Percentiles rank a stretch among this genome's conserved stretches.
These are phyloP conservation scores for Lampris megalopsis DNA, from an alignment of 2,113 vertebrate genomes.

Conservation along the genomic window DNA sequence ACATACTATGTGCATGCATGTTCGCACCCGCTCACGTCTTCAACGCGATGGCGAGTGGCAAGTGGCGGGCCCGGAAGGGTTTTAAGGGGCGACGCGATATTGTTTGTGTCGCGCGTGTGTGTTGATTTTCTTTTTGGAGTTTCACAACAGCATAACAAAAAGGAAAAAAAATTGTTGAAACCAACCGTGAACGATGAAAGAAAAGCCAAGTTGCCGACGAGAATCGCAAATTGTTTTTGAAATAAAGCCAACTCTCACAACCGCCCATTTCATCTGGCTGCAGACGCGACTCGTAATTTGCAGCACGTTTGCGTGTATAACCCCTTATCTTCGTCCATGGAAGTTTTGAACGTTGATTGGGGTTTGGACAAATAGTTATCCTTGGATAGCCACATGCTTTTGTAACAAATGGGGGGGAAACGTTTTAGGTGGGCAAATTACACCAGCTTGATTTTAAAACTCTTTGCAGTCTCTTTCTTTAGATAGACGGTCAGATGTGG, in stretches of 20 bases:
- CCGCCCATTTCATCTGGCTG: neutral
- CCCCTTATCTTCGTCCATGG: neutral
- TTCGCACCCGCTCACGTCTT: constrained; percentile 42
- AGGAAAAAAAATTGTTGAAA: too few species aligned
- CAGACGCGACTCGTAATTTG: neutral
- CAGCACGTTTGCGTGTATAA: neutral
- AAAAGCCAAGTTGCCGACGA: neutral
- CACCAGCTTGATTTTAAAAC: too few species aligned
- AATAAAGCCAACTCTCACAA: too few species aligned
- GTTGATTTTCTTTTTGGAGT: too few species aligned
- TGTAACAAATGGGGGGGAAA: too few species aligned
- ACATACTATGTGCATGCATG: constrained; percentile 26
- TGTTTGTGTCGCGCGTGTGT: too few species aligned
- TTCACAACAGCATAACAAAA: too few species aligned
- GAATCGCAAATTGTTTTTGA: too few species aligned
- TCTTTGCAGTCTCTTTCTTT: neutral
- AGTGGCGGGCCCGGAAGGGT: constrained; percentile 43
- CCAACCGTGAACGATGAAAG: neutral
- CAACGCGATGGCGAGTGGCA: constrained; percentile 23
- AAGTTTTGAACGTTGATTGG: too few species aligned
- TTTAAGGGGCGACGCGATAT: constrained; percentile 41
- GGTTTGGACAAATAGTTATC: too few species aligned
- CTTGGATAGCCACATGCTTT: too few species aligned
- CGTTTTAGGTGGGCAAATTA: too few species aligned
- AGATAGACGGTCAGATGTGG: neutral